A percentile compares a stretch with the other conserved stretches of the same genome.
Conservation (phyloP, 2,113 vertebrate species). For the Apeltes quadracus region DNA sequence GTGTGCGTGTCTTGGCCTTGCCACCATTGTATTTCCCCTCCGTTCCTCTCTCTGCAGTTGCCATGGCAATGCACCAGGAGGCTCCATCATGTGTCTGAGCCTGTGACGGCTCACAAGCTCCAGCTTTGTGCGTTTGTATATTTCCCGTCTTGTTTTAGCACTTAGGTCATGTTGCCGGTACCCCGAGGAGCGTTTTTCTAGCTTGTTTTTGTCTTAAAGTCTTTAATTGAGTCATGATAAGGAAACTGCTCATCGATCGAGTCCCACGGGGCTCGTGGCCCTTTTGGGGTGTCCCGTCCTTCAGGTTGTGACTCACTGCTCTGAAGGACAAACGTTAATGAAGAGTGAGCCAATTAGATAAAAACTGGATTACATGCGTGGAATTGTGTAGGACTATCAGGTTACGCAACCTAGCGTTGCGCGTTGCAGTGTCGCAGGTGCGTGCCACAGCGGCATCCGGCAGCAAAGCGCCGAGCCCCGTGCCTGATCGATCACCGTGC, state of each 20-base stretch:
- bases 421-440: neutral
- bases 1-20: slow-evolving; percentile 29
- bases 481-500: slow-evolving; percentile 39
- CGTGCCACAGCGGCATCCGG: neutral
- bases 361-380: neutral
- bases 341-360: neutral
- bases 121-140: slow-evolving; percentile 55
- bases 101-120: slow-evolving; percentile 61
- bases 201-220: neutral
- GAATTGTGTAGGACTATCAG: neutral
- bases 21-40: slow-evolving; percentile 28
- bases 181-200: slow-evolving; percentile 4
- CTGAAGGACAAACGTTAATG: neutral
- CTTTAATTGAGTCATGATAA: neutral
- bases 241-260: neutral
- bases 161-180: slow-evolving; percentile 33
- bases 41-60: slow-evolving; percentile 59
- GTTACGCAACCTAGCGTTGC: neutral
- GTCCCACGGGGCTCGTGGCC: neutral
- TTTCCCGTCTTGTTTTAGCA: slow-evolving; percentile 40
- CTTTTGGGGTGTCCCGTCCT: neutral
- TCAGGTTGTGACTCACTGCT: neutral
- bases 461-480: slow-evolving; percentile 9
- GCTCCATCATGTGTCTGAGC: slow-evolving; percentile 68
- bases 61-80: slow-evolving; percentile 72